Base-by-base conservation (phyloP, 2,797 vertebrate genomes). In the Bradypodion ventrale region DNA sequence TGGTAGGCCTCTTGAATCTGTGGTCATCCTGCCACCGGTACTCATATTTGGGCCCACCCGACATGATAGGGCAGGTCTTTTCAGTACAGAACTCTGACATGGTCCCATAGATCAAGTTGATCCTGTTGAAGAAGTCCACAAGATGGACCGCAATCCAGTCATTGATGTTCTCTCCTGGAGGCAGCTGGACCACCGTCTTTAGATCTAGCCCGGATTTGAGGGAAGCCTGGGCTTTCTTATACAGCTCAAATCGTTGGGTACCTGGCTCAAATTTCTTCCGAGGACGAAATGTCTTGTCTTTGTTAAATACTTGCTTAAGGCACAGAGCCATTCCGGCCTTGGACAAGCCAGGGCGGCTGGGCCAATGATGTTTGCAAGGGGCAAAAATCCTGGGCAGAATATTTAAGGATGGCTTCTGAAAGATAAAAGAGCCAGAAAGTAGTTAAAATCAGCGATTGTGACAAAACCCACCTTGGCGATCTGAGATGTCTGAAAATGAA, bases 51-150 rank as follows among this genome's bases (percentile, higher is more conserved):
- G 98, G 97, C 3, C 99, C 99, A 0, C 99, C 99, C 0, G 98
- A 99, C 98, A 99, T 99, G 90, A 99, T 97, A 0, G 99, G 99
- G 89, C 99, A 99, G 65, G 95, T 97, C 89, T 94, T 97, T 90
- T 98, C 98, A 0, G 96, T 97, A 95, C 99, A 99, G 95, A 95
- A 99, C 90, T 99, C 99, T 0, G 98, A 97, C 95, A 99, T 97
- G 21, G 99, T 99, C 91, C 99, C 99, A 0, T 99, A 99, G 95
- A 99, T 99, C 92, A 99, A 96, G 95, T 99, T 99, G 93, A 99
- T 99, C 83, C 99, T 97, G 93, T 99, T 99, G 91, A 99, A 99
- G 96, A 99, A 99, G 95, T 99, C 99, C 93, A 99, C 99, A 81
- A 99, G 98, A 0, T 99, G 98, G 89, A 99, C 98, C 0, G 99